Base-by-base conservation (phyloP, 2,113 vertebrate species). In the Pachypanchax playfairii region DNA sequence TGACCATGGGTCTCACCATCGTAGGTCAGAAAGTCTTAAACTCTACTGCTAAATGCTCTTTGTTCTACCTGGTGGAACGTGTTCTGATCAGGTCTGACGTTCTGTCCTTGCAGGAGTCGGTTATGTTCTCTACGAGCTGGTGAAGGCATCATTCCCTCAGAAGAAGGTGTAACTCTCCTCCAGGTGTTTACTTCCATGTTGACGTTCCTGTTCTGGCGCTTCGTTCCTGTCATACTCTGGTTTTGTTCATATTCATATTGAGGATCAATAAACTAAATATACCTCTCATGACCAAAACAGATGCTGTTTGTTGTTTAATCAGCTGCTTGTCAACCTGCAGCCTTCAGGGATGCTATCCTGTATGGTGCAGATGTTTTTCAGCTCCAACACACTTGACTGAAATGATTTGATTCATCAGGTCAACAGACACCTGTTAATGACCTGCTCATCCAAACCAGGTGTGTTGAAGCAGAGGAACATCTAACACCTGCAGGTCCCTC, bases 261-360 rank as follows among this genome's bases (percentile, higher is more conserved):
- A 88, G 82, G 75, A 82, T 75, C 94, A 94, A 95, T 96, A 95
- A 90, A 93, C 22, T 82, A 93, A 80, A 92, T 36, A 91, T 80
- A 76, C 87, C 80, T 88, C 86, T 90, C 38, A 38, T 86, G 86
- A 84, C 36, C n/a, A 46, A 67, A 5, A 25, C 20, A 11, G 13
- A 6, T 10, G 9, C 5, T 20, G 8, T 43, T n/a, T 15, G 7
- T 33, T 42, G 17, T 20, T 38, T 29, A 29, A 52, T 55, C 61
- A 4, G 47, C 17, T 25, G 51, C n/a, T n/a, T n/a, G n/a, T n/a
- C n/a, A 20, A 56, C 66, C 46, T 50, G n/a, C 38, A 6, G 54
- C 25, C 13, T 10, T 14, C 10, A 51, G 24, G 62, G 14, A 28
- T 25, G 3, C 12, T 39, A 17, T n/a, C 12, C 31, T 33, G 31